Evolutionary conservation across 2,113 vertebrate genomes (phyloP).

Genomic region (Dipodomys merriami): DNA sequence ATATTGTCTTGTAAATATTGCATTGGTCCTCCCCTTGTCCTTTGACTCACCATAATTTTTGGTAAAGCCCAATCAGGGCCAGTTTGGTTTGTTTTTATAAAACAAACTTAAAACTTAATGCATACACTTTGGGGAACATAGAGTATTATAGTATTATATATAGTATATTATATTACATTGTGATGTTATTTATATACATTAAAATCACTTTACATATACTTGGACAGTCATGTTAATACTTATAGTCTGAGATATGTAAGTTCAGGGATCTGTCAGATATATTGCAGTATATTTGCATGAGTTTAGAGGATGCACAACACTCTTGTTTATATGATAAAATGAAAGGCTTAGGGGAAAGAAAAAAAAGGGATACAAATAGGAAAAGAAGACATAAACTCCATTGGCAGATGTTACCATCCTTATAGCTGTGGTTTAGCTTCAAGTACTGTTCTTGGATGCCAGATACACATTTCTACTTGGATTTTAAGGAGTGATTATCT

Average conservation of each 20-base stretch:
- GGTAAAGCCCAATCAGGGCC: not conserved
- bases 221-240: not conserved
- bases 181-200: not conserved
- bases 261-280: not conserved
- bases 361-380: no score
- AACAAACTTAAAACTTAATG: not conserved
- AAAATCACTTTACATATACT: not conserved
- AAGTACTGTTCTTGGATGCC: not conserved
- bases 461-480: not conserved
- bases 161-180: not conserved
- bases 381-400: no score
- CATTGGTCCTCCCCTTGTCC: no score
- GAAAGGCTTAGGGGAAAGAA: not conserved
- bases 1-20: no score
- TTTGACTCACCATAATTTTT: not conserved
- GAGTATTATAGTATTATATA: not conserved
- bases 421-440: not conserved
- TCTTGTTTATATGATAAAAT: not conserved
- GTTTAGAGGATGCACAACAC: not conserved
- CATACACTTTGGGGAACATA: not conserved
- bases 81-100: not conserved
- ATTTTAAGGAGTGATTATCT: constrained; percentile 1
- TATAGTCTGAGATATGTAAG: not conserved
- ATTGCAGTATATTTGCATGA: not conserved
- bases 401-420: not conserved